Percentiles rank a stretch among this genome's conserved stretches.
These are phyloP conservation scores for Catharus minimus DNA, from an alignment of 2,113 vertebrate genomes.

Conservation along the genomic window DNA sequence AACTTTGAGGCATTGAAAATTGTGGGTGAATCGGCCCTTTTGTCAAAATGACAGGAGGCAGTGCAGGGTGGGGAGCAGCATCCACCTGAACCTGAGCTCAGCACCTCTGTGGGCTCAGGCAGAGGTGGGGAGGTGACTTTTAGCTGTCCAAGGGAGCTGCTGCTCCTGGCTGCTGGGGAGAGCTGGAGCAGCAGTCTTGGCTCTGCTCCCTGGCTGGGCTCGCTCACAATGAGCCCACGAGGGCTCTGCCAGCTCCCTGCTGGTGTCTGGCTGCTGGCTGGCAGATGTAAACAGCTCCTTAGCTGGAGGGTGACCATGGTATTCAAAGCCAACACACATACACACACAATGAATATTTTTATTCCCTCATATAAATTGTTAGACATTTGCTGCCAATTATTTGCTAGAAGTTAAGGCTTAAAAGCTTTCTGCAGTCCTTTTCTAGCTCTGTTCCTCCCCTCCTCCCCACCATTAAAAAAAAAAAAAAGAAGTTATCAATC, in stretches of 20 bases:
- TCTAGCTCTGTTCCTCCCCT: background rate
- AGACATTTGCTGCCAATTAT: constrained; percentile 41
- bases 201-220: background rate
- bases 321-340: constrained; percentile 37
- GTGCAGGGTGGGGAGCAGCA: background rate
- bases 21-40: background rate
- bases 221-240: background rate
- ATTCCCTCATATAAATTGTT: constrained; percentile 44
- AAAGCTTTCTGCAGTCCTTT: background rate
- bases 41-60: background rate
- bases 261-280: constrained; percentile 48
- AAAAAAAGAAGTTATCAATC: background rate
- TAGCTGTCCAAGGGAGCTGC: background rate
- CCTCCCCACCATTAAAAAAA: accelerated
- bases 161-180: background rate
- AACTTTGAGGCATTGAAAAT: background rate
- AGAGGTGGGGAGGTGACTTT: background rate
- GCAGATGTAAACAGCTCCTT: constrained; percentile 28
- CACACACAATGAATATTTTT: constrained; percentile 45
- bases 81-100: background rate
- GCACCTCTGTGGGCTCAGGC: background rate
- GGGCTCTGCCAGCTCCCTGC: background rate
- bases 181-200: background rate
- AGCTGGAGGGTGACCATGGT: constrained; percentile 35
- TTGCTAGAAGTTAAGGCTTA: constrained; percentile 23